Conservation (phyloP, 2,113 vertebrate species). For the Varanus salvator region DNA sequence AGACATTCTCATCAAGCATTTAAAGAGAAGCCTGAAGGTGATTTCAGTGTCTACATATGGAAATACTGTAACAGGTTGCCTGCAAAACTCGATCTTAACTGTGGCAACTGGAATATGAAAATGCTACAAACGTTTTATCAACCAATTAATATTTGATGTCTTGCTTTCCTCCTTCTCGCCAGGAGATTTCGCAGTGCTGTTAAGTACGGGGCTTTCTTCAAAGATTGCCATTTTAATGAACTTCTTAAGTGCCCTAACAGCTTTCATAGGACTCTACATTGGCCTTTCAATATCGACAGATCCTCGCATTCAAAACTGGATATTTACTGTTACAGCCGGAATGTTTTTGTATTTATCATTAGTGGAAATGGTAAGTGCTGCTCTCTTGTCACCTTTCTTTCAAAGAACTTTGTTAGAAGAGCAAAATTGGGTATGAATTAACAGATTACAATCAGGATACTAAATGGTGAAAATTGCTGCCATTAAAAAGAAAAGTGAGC, state of each 20-base stretch:
- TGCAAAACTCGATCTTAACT: slow-evolving; percentile 4
- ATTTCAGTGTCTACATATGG: background rate
- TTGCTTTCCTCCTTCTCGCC: slow-evolving; percentile 55
- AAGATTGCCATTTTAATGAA: slow-evolving; percentile 90
- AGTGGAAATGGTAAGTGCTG: slow-evolving; percentile 90
- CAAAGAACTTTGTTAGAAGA: background rate
- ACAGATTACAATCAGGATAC: background rate
- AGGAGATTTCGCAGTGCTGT: slow-evolving; percentile 94
- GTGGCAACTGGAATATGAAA: background rate
- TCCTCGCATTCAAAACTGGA: slow-evolving; percentile 88
- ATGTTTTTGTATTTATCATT: slow-evolving; percentile 95
- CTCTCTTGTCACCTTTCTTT: slow-evolving; percentile 46
- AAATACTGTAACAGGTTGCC: background rate
- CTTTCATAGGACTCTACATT: slow-evolving; percentile 90
- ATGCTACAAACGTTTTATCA: slow-evolving; percentile 26
- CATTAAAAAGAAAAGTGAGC: background rate
- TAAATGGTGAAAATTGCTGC: background rate
- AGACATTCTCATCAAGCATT: no score
- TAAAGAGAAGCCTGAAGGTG: background rate
- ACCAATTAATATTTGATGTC: slow-evolving; percentile 36
- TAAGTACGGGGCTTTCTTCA: slow-evolving; percentile 88
- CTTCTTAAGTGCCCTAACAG: slow-evolving; percentile 90
- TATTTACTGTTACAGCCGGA: slow-evolving; percentile 91
- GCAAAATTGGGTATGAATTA: background rate
- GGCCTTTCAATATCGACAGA: slow-evolving; percentile 89